Conservation (phyloP, 1,140 invertebrate genomes). For the Rhagoletis zephyria region DNA sequence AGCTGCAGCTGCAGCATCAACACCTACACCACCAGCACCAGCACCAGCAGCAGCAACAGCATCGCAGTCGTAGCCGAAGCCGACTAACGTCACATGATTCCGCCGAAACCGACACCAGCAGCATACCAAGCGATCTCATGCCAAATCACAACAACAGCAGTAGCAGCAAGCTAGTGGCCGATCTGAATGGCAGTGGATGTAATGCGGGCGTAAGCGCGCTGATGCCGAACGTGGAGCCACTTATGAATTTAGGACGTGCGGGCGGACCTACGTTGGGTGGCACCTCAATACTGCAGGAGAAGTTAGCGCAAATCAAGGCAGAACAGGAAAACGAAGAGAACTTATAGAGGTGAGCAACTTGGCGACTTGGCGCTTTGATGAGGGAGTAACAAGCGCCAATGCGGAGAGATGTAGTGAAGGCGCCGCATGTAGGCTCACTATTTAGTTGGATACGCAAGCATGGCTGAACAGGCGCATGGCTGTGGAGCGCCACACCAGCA, state of each 20-base stretch:
- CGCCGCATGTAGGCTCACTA: not conserved
- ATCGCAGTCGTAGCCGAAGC: constrained; percentile 56
- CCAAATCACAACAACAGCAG: constrained; percentile 53
- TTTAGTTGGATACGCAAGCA: not conserved
- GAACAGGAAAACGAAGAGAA: constrained; percentile 64
- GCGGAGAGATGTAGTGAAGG: not conserved
- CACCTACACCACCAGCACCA: constrained; percentile 47
- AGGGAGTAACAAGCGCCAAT: not conserved
- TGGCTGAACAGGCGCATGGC: not conserved
- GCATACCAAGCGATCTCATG: constrained; percentile 65
- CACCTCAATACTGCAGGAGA: constrained; percentile 68
- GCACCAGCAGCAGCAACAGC: constrained; percentile 52
- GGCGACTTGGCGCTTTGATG: constrained; percentile 23
- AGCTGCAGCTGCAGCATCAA: constrained; percentile 58
- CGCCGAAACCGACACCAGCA: constrained; percentile 69
- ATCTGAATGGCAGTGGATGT: constrained; percentile 66
- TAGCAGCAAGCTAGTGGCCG: constrained; percentile 52
- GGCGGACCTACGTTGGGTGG: not conserved
- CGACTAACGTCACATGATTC: constrained; percentile 69
- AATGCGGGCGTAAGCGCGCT: not conserved
- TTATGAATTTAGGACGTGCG: constrained; percentile 34
- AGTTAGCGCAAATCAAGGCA: constrained; percentile 71
- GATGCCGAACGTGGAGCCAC: constrained; percentile 53
- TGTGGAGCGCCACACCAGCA: not conserved
- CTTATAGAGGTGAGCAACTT: constrained; percentile 64